Evolutionary conservation across 2,797 vertebrate genomes (phyloP).

Genomic region (Sphenopsis melanotis): DNA sequence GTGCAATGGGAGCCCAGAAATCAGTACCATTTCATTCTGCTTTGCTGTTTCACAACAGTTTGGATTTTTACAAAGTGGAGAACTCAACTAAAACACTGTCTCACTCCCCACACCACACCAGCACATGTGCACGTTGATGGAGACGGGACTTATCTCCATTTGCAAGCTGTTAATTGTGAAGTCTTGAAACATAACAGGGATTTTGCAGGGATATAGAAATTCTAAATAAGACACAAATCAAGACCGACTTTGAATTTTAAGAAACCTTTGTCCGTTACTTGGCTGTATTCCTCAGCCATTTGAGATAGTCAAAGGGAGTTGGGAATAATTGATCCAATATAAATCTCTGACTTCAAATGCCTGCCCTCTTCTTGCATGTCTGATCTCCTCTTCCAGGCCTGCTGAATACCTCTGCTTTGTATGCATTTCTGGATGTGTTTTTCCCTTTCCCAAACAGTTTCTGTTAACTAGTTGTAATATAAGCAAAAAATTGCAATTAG

Average conservation of each 20-base stretch:
- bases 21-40: background rate
- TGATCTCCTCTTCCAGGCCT: background rate
- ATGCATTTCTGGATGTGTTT: background rate
- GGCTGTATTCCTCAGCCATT: background rate
- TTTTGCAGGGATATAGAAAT: background rate
- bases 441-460: background rate
- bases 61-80: background rate
- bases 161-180: background rate
- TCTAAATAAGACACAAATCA: background rate
- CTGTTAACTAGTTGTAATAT: background rate
- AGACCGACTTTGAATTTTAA: background rate
- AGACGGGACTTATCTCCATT: background rate
- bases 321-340: background rate
- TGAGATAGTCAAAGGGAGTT: background rate
- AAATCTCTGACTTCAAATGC: background rate
- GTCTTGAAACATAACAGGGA: background rate
- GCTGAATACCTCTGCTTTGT: background rate
- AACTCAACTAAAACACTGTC: background rate
- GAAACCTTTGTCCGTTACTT: background rate
- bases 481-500: conserved; percentile 15
- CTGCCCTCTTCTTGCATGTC: background rate
- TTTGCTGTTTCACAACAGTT: background rate
- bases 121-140: background rate
- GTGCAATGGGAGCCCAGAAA: background rate
- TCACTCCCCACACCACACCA: background rate